These are phyloP conservation scores for Apogon talboti DNA, from an alignment of 2,797 vertebrate species.

Conservation along the genomic window DNA sequence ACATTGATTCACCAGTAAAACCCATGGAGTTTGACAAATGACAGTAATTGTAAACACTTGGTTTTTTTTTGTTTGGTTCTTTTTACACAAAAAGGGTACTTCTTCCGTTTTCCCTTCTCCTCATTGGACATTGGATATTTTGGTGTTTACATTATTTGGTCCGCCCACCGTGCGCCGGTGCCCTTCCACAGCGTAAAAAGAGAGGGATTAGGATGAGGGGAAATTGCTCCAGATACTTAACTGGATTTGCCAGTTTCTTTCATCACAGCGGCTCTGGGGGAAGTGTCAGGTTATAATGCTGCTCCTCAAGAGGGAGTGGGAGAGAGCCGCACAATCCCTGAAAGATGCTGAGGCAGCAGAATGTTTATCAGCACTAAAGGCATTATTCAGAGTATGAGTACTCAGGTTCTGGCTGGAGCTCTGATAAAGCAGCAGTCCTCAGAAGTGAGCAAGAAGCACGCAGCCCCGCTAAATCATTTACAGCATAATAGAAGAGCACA, in stretches of 20 bases:
- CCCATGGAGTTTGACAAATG: too few species aligned
- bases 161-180: slow-evolving; percentile 44
- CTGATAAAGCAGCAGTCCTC: slow-evolving; percentile 73
- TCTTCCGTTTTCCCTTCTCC: slow-evolving; percentile 12
- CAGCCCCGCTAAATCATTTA: slow-evolving; percentile 72
- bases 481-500: slow-evolving; percentile 55
- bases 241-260: slow-evolving; percentile 77
- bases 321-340: slow-evolving; percentile 67
- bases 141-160: slow-evolving; percentile 45
- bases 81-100: too few species aligned
- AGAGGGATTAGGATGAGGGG: slow-evolving; percentile 72
- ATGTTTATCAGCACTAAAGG: slow-evolving; percentile 82
- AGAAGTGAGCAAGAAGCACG: slow-evolving; percentile 44
- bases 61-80: too few species aligned
- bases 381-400: slow-evolving; percentile 76
- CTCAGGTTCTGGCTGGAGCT: slow-evolving; percentile 64
- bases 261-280: slow-evolving; percentile 70
- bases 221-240: slow-evolving; percentile 80
- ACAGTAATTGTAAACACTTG: too few species aligned
- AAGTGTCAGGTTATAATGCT: slow-evolving; percentile 74
- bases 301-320: slow-evolving; percentile 72
- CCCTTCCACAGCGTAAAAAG: slow-evolving; percentile 52
- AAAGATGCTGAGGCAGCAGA: slow-evolving; percentile 82
- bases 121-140: slow-evolving; percentile 23
- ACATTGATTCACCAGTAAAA: too few species aligned